Evolutionary conservation across 2,113 vertebrate species (phyloP).

Genomic region (Bagarius yarrelli): DNA sequence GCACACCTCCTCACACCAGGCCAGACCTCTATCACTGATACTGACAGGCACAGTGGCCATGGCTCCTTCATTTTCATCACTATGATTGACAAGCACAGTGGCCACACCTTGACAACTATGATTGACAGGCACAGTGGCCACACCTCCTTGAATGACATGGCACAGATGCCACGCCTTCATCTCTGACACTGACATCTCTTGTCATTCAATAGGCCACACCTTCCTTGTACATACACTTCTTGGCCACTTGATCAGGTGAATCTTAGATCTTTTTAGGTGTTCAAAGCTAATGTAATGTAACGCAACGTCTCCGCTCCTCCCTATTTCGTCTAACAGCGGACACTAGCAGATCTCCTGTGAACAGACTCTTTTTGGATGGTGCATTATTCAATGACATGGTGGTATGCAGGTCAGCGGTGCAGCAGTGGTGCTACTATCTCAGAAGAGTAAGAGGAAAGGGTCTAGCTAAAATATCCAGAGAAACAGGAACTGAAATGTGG

Average conservation of each 20-base stretch:
- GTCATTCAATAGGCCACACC: too few relatives aligned
- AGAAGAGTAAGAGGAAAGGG: neutral
- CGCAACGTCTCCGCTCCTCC: neutral
- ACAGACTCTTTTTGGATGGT: neutral
- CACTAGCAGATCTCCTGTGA: neutral
- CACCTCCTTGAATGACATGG: neutral
- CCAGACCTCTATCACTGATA: neutral
- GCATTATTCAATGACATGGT: neutral
- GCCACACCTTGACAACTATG: neutral
- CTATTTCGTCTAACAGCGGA: neutral
- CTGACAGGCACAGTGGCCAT: neutral
- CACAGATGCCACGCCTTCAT: neutral
- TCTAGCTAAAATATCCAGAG: neutral
- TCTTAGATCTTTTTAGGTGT: neutral
- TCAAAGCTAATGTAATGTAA: neutral
- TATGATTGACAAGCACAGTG: neutral
- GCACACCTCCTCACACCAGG: too few relatives aligned
- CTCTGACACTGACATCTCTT: neutral
- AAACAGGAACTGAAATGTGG: neutral
- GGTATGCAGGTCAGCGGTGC: neutral
- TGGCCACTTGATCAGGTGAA: neutral
- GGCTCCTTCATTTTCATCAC: too few relatives aligned
- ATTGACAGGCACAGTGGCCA: neutral
- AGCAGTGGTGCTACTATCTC: neutral
- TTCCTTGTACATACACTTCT: neutral